A percentile compares a stretch with the other conserved stretches of the same genome.
Evolutionary conservation across 2,888 invertebrate species (phyloP).

Genomic region (Drosophila pseudotalamancana): DNA sequence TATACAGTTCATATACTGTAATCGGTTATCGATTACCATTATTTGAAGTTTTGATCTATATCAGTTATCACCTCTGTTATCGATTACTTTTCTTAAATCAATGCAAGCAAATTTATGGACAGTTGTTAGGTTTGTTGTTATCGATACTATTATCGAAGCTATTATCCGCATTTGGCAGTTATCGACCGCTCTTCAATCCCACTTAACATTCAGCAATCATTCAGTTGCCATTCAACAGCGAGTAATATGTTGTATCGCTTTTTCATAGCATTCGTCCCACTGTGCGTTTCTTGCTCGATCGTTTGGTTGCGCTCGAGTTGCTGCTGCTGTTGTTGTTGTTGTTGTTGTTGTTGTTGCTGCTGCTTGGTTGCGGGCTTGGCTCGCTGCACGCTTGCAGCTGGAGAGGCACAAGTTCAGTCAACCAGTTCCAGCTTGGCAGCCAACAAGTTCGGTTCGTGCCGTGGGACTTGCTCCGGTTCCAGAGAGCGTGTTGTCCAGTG

Average conservation of each 20-base stretch:
- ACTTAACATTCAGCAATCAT: not conserved
- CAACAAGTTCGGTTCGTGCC: slow-evolving; percentile 62
- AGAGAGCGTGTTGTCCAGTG: slow-evolving; percentile 5
- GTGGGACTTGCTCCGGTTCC: slow-evolving; percentile 8
- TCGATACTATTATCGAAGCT: not conserved
- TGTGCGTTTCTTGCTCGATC: slow-evolving; percentile 36
- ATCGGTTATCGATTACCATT: no score
- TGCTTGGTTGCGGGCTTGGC: slow-evolving; percentile 30
- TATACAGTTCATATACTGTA: no score
- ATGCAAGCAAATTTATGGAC: not conserved
- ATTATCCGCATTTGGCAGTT: not conserved
- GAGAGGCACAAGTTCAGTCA: slow-evolving; percentile 64
- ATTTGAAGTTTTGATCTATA: no score
- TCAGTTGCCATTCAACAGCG: no score
- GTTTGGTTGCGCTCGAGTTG: slow-evolving; percentile 68
- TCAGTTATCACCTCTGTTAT: not conserved
- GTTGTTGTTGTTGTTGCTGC: slow-evolving; percentile 1
- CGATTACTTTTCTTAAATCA: no score
- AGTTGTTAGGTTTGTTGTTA: not conserved
- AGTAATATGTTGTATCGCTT: no score
- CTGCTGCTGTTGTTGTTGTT: slow-evolving; percentile 11
- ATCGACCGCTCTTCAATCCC: not conserved
- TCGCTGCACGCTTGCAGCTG: slow-evolving; percentile 29
- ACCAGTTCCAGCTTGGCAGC: slow-evolving; percentile 67
- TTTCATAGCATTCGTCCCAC: not conserved